These are phyloP conservation scores for Heteractis magnifica DNA, from an alignment of 92 coral and sea anemone species.

Conservation along the genomic window DNA sequence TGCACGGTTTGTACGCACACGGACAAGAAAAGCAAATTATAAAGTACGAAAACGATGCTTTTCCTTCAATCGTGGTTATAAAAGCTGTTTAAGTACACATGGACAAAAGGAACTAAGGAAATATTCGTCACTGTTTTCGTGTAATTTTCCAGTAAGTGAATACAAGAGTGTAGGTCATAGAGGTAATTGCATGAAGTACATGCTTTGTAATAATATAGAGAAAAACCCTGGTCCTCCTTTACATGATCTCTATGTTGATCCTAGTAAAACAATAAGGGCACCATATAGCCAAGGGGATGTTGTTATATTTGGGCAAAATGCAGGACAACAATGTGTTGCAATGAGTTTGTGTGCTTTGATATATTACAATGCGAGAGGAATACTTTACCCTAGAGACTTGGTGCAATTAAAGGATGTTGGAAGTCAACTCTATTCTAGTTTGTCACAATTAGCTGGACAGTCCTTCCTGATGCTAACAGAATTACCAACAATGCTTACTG, in stretches of 20 bases:
- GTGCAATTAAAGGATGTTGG: constrained; percentile 41
- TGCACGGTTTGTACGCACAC: constrained; percentile 4
- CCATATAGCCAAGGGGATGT: no score
- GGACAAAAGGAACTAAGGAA: not conserved
- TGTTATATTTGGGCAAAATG: no score
- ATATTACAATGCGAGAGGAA: not conserved
- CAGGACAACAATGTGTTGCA: no score
- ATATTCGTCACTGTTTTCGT: constrained; percentile 20
- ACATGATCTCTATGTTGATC: constrained; percentile 22
- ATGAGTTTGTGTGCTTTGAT: no score
- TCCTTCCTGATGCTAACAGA: constrained; percentile 35
- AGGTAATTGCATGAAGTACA: constrained; percentile 12
- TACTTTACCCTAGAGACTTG: constrained; percentile 20
- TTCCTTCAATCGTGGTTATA: not conserved
- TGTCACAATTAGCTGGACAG: constrained; percentile 52
- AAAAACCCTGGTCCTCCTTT: constrained; percentile 41
- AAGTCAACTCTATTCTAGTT: constrained; percentile 45
- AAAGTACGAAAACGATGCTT: not conserved
- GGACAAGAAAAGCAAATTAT: not conserved
- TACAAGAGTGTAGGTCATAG: constrained; percentile 22
- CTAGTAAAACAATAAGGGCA: constrained; percentile 32
- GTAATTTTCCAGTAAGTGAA: constrained; percentile 2
- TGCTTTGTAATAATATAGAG: constrained; percentile 30
- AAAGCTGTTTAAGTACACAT: not conserved
- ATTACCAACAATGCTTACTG: constrained; percentile 38